Base-by-base conservation (phyloP, 2,888 invertebrate species). In the Pycnomerus fuliginosus region DNA sequence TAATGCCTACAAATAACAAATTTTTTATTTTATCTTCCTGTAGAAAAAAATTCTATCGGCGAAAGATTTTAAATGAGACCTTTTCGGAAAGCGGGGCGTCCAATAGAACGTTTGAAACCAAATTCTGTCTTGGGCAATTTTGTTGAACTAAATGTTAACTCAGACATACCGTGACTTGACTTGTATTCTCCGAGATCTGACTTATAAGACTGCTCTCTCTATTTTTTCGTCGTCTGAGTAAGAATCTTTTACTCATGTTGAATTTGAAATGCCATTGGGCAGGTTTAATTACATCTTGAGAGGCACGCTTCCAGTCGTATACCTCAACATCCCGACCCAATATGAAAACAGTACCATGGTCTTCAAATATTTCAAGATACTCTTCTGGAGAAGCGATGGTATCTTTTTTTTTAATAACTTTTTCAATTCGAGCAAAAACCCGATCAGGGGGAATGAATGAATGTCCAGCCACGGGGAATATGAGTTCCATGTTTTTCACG, bases 231-330 rank as follows among this genome's bases (percentile, higher is more conserved):
- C 27, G 4, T 27, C n/a, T 27, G 4, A 31, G n/a, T 4, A 31
- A 16, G 8, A 31, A 13, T 11, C 31, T n/a, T 31, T 31, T 31
- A 31, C 31, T 11, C 15, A 4, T 10, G 11, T 31, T 31, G n/a
- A 31, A 11, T 15, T 14, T 10, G 16, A 31, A 31, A 14, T 31
- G 31, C 16, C 13, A 31, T 16, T 12, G 7, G 3, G 11, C 8
- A 4, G 7, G 10, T n/a, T n/a, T n/a, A n/a, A n/a, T n/a, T n/a
- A n/a, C n/a, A n/a, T n/a, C n/a, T n/a, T n/a, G n/a, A n/a, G n/a
- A n/a, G n/a, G n/a, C n/a, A n/a, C n/a, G n/a, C n/a, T 52, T 52
- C 44, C 50, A 52, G 16, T 52, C 42, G 12, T 25, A 33, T 2
- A 52, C 42, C 15, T 16, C 29, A 23, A 25, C 22, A 33, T 45